Evolutionary conservation across 2,797 vertebrate species (phyloP), one percentile per base, ranked within the genome.

Genomic region (Pangasius sanitwongsei): DNA sequence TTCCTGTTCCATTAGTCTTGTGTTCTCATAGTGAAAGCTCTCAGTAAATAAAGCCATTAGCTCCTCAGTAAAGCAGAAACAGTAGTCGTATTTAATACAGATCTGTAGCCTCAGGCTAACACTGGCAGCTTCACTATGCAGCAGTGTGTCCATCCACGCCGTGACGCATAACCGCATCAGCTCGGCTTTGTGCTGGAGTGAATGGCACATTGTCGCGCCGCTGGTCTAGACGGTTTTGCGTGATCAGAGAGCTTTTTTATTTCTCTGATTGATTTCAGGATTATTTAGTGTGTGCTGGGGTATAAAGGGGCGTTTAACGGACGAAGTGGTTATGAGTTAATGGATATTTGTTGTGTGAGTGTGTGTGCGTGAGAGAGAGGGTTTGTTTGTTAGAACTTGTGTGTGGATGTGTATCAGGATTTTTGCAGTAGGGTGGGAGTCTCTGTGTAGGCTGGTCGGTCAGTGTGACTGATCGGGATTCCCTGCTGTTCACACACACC

Each of bases 401-500:
- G 63, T 48, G 61, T 34, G 34, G 84, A 63, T 88, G 84, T 89
- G 87, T 59, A 85, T 61, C 28, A 69, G n/a, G n/a, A 85, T 48
- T 44, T 18, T 12, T 53, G 63, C 63, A 69, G 44, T 85, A 53
- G 18, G 2, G 25, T 85, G 16, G 1, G n/a, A 85, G 65, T 70
- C 44, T 84, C 16, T 85, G n/a, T 69, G n/a, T 85, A 85, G 44
- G n/a, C 63, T 55, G 63, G 44, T 50, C 63, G 86, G 89, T 92
- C 90, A 88, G 87, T 90, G 89, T 94, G 94, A 95, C 89, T 93
- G 93, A 95, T 93, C 92, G 94, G 94, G 93, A 95, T 95, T 95
- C 93, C 95, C 94, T 95, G 94, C 89, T 91, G 90, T 95, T 96
- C 95, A 93, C 95, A 92, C 94, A 94, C 92, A 88, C 87, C 88